Evolutionary conservation across 2,888 invertebrate genomes (phyloP), one percentile per base, ranked within the genome.

Genomic region (Zaprionus obscuricornis): DNA sequence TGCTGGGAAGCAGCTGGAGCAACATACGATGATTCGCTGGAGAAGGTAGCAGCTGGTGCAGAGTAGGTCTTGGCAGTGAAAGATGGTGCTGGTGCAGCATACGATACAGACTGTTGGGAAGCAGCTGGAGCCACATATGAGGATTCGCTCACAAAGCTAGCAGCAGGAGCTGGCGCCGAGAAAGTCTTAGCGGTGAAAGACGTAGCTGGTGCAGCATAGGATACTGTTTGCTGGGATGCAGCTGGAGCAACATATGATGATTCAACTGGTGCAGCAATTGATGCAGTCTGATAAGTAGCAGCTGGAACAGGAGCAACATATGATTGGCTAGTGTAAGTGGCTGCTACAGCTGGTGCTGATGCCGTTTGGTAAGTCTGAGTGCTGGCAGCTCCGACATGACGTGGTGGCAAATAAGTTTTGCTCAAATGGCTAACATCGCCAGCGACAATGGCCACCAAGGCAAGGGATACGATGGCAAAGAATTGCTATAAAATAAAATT

Each of bases 371-470:
- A n/a, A n/a, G n/a, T n/a, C n/a, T n/a, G n/a, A n/a, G n/a, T n/a
- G 51, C 29, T 55, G 26, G 50, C 60, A 4, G 62, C 72, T 3
- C 58, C 66, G 0, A 14, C 60, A 0, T 55, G 31, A 8, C 27
- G 50, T 1, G 82, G 82, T 10, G 82, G 78, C 66, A 86, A 57
- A 29, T 84, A 78, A 29, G 66, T 74, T 45, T 74, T 66, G 62
- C 47, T 42, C 68, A 74, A 33, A 43, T 84, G 74, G 66, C 75
- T 79, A 7, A 85, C 83, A 79, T 82, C 82, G 20, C 67, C 82
- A 37, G 71, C 57, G 42, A 64, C 71, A 40, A 85, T 11, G 1
- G 85, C 71, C 59, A 85, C 33, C 3, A 85, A 62, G 59, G 82
- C 78, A 8, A 79, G 51, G 8, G 71, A 66, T 39, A 86, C 49